Conservation (phyloP, 1,140 invertebrate species). For the Chymomyza costata region DNA sequence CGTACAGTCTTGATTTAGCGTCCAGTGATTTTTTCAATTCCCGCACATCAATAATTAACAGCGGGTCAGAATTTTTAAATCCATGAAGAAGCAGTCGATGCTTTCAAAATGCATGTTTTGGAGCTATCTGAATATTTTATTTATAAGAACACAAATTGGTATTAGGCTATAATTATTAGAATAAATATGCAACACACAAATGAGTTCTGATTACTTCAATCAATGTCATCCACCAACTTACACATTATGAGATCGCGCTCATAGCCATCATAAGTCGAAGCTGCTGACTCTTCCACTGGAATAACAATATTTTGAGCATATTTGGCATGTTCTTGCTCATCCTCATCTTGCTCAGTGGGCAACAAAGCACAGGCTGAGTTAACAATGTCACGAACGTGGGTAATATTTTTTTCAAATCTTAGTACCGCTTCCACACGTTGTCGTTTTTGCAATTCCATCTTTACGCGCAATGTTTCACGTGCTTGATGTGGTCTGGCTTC, state of each 20-base stretch:
- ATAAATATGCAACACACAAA: too few relatives aligned
- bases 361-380: slow-evolving; percentile 88
- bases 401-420: slow-evolving; percentile 92
- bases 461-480: slow-evolving; percentile 92
- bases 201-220: too few relatives aligned
- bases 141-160: too few relatives aligned
- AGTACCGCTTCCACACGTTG: slow-evolving; percentile 90
- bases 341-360: slow-evolving; percentile 87
- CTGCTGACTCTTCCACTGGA: slow-evolving; percentile 79
- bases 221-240: slow-evolving; percentile 84
- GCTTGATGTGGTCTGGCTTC: slow-evolving; percentile 97
- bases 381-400: slow-evolving; percentile 89
- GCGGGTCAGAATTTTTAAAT: too few relatives aligned
- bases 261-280: slow-evolving; percentile 81
- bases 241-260: slow-evolving; percentile 92
- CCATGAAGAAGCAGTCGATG: too few relatives aligned
- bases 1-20: too few relatives aligned
- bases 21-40: too few relatives aligned
- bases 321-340: slow-evolving; percentile 87
- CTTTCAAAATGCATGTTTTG: too few relatives aligned
- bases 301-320: slow-evolving; percentile 82
- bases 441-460: slow-evolving; percentile 95
- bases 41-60: too few relatives aligned
- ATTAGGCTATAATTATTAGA: too few relatives aligned
- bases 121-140: too few relatives aligned